These are phyloP conservation scores for Chionomys nivalis DNA, from an alignment of 2,113 vertebrate species.

Conservation along the genomic window DNA sequence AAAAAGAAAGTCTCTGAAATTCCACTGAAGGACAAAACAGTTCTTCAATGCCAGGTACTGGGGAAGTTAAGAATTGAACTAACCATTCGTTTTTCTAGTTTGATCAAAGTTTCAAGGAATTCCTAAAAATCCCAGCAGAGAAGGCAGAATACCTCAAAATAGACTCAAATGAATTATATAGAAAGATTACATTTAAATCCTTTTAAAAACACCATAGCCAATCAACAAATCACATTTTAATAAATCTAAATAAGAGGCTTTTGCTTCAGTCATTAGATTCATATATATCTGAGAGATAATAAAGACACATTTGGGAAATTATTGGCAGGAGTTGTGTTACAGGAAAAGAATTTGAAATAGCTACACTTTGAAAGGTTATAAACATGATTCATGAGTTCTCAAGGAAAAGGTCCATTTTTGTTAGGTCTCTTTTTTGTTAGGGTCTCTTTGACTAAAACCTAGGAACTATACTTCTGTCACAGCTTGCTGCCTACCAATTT, in stretches of 20 bases:
- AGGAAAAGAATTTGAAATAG: slow-evolving; percentile 29
- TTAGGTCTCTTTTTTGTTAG: neutral
- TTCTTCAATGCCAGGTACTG: neutral
- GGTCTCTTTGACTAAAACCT: slow-evolving; percentile 46
- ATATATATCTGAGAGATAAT: slow-evolving; percentile 42
- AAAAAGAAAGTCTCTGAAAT: neutral
- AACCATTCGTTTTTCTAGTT: neutral
- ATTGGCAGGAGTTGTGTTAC: slow-evolving; percentile 14
- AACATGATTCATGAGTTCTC: slow-evolving; percentile 26
- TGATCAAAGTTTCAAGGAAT: slow-evolving; percentile 29
- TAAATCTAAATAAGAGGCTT: slow-evolving; percentile 56
- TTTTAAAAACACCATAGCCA: slow-evolving; percentile 54
- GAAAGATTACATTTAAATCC: slow-evolving; percentile 63
- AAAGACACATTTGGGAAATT: slow-evolving; percentile 31
- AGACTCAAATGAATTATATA: slow-evolving; percentile 41
- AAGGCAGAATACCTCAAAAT: slow-evolving; percentile 25
- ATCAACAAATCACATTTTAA: slow-evolving; percentile 63
- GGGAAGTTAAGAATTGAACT: neutral
- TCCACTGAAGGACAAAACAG: neutral
- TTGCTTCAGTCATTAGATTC: slow-evolving; percentile 28
- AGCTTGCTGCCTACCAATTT: neutral
- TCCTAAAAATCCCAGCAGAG: neutral
- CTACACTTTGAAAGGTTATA: slow-evolving; percentile 16
- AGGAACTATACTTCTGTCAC: slow-evolving; percentile 24
- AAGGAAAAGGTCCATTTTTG: slow-evolving; percentile 25